These are phyloP conservation scores for Amiota minor DNA, from an alignment of 2,888 invertebrate genomes.

Conservation along the genomic window DNA sequence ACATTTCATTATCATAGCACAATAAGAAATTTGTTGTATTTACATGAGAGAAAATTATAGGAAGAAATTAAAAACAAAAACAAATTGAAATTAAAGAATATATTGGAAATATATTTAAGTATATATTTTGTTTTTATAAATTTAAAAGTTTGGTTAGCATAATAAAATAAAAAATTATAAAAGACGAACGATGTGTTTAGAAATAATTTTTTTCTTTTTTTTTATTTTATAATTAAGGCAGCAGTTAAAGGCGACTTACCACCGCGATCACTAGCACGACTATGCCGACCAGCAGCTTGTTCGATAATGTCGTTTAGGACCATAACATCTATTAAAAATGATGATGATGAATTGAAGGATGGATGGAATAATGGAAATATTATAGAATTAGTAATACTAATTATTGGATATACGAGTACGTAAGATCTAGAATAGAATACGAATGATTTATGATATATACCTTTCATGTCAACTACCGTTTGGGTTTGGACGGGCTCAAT, in stretches of 20 bases:
- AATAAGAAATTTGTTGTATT: constrained; percentile 36
- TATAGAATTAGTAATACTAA: neutral
- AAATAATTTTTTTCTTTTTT: no score
- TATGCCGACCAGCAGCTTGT: constrained; percentile 92
- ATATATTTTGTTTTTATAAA: neutral
- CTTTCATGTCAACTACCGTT: constrained; percentile 95
- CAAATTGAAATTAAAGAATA: constrained; percentile 47
- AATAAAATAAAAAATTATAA: constrained; percentile 14
- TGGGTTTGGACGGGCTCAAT: constrained; percentile 89
- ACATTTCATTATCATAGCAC: constrained; percentile 33
- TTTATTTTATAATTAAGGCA: neutral
- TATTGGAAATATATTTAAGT: neutral
- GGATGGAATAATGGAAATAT: neutral
- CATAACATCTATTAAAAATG: constrained; percentile 87
- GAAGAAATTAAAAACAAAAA: constrained; percentile 43
- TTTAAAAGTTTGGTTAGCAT: constrained; percentile 4
- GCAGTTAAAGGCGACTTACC: constrained; percentile 77
- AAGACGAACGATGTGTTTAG: neutral
- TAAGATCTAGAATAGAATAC: neutral
- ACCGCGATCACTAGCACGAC: constrained; percentile 89
- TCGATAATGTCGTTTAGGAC: constrained; percentile 97
- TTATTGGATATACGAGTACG: neutral
- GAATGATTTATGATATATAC: constrained; percentile 73
- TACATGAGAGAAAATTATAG: constrained; percentile 45
- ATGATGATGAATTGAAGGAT: constrained; percentile 48